A percentile compares a stretch with the other conserved stretches of the same genome.
Evolutionary conservation across 1,140 invertebrate genomes (phyloP).

Genomic region (Brachionus rotundiformis): DNA sequence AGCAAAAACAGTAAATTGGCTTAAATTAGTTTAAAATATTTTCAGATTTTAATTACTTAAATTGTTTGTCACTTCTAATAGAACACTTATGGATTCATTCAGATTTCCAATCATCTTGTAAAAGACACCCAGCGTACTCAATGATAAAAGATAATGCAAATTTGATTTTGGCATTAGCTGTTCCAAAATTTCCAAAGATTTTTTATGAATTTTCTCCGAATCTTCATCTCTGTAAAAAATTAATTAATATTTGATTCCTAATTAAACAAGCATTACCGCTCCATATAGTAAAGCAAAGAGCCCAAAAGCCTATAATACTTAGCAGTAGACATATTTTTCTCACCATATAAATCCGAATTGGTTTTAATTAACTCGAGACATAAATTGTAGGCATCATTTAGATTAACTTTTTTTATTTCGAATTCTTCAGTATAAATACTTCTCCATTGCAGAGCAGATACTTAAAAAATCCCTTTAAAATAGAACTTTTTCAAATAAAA

Average conservation of each 20-base stretch:
- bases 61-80: conserved; percentile 35
- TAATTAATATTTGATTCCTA: not conserved
- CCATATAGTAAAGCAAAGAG: conserved; percentile 47
- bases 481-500: not conserved
- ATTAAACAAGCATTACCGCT: no score
- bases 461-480: not conserved
- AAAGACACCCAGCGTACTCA: conserved; percentile 46
- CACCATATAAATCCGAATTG: not conserved
- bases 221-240: conserved; percentile 21
- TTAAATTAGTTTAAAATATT: not conserved
- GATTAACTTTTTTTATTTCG: conserved; percentile 36
- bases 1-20: not conserved
- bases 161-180: not conserved
- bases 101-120: conserved; percentile 47
- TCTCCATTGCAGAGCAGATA: conserved; percentile 42
- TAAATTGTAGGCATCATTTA: conserved; percentile 41
- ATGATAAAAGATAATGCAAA: conserved; percentile 37
- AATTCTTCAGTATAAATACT: conserved; percentile 35
- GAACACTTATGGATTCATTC: conserved; percentile 41
- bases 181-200: conserved; percentile 38
- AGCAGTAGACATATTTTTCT: conserved; percentile 9
- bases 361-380: not conserved
- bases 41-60: not conserved
- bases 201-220: conserved; percentile 43
- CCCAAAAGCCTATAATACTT: conserved; percentile 29